A percentile compares a stretch with the other conserved stretches of the same genome.
Evolutionary conservation across 2,113 vertebrate genomes (phyloP).

Genomic region (Corythoichthys intestinalis): DNA sequence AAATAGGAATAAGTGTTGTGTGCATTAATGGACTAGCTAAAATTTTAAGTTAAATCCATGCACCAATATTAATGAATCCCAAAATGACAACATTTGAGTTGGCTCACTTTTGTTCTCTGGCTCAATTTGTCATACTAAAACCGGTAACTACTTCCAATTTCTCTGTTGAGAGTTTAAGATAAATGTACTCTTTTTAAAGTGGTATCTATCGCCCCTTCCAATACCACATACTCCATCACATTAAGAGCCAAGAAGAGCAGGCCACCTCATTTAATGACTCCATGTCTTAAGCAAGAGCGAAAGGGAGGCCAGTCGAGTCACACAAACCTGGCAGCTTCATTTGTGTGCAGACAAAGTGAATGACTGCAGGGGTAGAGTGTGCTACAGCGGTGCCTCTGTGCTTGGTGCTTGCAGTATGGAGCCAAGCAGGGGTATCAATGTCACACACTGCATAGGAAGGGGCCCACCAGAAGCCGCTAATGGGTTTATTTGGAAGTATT

Average conservation of each 20-base stretch:
- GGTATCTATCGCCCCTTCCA: constrained; percentile 7
- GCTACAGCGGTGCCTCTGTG: constrained; percentile 61
- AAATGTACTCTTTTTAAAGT: neutral
- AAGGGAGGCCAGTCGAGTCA: constrained; percentile 44
- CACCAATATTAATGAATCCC: no score
- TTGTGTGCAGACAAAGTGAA: constrained; percentile 65
- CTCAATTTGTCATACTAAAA: constrained; percentile 1
- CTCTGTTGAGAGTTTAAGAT: neutral
- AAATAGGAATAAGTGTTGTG: no score
- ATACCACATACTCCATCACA: constrained; percentile 18
- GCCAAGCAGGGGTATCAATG: constrained; percentile 63
- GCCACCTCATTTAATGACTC: constrained; percentile 53
- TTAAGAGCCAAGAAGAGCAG: constrained; percentile 32
- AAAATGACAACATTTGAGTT: neutral
- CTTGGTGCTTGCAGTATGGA: constrained; percentile 49
- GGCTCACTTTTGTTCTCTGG: neutral
- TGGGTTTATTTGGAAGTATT: neutral
- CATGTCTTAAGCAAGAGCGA: constrained; percentile 42
- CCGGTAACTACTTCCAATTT: neutral
- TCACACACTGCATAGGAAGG: constrained; percentile 33
- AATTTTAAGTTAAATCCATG: no score
- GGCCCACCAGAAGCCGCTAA: neutral
- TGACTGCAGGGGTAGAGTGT: constrained; percentile 66
- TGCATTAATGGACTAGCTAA: no score
- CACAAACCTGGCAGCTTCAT: constrained; percentile 65